These are phyloP conservation scores for Caerostris darwini DNA, from an alignment of 1,140 invertebrate species.

Conservation along the genomic window DNA sequence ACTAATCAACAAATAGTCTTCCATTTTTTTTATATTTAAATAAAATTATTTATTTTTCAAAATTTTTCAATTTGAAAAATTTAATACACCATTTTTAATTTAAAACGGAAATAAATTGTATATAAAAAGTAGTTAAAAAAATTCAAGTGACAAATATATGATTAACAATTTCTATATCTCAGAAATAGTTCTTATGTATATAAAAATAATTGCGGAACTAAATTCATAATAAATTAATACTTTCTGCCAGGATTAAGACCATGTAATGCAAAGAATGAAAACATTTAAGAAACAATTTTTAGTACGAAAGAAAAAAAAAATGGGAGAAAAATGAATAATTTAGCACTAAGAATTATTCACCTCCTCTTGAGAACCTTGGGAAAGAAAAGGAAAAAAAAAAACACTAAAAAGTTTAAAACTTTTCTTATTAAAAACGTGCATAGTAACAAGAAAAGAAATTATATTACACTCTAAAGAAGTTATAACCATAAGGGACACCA, in stretches of 20 bases:
- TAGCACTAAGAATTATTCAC: background rate
- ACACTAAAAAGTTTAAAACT: conserved; percentile 52
- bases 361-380: conserved; percentile 17
- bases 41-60: too few relatives aligned
- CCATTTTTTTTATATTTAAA: too few relatives aligned
- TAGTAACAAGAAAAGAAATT: conserved; percentile 35
- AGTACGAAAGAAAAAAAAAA: background rate
- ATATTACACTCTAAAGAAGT: conserved; percentile 12
- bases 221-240: too few relatives aligned
- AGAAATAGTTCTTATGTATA: too few relatives aligned
- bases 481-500: conserved; percentile 16
- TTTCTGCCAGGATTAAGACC: background rate
- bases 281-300: conserved; percentile 33
- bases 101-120: too few relatives aligned
- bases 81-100: too few relatives aligned
- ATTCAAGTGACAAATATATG: too few relatives aligned
- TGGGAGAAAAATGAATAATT: background rate
- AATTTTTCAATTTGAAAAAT: too few relatives aligned
- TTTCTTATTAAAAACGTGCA: background rate
- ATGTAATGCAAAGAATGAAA: background rate
- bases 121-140: too few relatives aligned
- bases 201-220: too few relatives aligned
- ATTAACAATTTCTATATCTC: too few relatives aligned
- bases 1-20: too few relatives aligned
- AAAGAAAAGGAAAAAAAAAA: background rate